A percentile compares a stretch with the other conserved stretches of the same genome.
Evolutionary conservation across 1,140 invertebrate species (phyloP).

Genomic region (Plectus sambesii): DNA sequence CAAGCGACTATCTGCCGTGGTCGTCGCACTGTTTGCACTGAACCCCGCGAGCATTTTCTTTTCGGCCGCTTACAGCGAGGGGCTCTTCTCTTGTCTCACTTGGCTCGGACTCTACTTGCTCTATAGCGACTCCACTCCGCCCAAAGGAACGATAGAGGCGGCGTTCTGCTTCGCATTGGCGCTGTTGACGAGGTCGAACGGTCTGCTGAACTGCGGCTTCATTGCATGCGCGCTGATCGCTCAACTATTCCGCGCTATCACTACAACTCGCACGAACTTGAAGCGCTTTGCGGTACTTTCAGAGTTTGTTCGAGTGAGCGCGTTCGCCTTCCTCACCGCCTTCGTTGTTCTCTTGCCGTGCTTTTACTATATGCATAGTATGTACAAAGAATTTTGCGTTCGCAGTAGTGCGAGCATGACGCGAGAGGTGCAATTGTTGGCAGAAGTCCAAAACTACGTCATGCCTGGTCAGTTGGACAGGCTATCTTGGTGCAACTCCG

Average conservation of each 20-base stretch:
- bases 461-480: constrained; percentile 26
- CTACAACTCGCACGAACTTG: constrained; percentile 5
- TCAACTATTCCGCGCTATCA: constrained; percentile 7
- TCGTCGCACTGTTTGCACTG: constrained; percentile 29
- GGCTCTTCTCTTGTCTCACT: constrained; percentile 25
- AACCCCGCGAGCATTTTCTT: constrained; percentile 33
- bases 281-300: too few species aligned
- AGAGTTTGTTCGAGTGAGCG: too few species aligned
- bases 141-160: constrained; percentile 15
- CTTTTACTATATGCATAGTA: too few species aligned
- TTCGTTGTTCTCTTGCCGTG: too few species aligned
- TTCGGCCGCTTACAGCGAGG: constrained; percentile 30
- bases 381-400: constrained; percentile 31
- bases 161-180: constrained; percentile 29
- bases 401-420: not conserved
- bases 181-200: constrained; percentile 32
- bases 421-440: constrained; percentile 10
- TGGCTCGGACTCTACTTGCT: constrained; percentile 20
- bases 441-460: constrained; percentile 13
- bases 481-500: constrained; percentile 24
- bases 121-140: constrained; percentile 3
- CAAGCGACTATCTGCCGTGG: constrained; percentile 27
- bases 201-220: constrained; percentile 27
- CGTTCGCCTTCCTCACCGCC: too few species aligned
- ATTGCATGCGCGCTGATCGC: constrained; percentile 17